phyloP scores from a whole-genome alignment of 2,888 invertebrate species.

The Drosophila picticornis region DNA sequence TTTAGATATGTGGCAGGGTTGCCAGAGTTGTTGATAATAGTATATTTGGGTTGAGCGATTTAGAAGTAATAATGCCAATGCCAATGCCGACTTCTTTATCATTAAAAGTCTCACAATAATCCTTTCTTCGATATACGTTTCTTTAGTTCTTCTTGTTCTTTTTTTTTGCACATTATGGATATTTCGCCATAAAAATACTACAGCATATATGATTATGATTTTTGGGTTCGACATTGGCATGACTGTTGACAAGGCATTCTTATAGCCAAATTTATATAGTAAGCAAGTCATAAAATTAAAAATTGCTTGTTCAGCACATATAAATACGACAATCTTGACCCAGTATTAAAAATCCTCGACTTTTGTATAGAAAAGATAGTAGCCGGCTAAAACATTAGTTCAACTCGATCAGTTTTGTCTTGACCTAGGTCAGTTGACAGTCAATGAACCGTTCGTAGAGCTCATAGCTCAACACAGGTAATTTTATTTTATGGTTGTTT shows the following conservation, averaged over 20 bases:
- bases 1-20: constrained; percentile 37
- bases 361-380: constrained; percentile 3
- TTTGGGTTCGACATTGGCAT: constrained; percentile 51
- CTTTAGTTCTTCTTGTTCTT: not conserved
- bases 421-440: constrained; percentile 58
- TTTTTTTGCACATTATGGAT: not conserved
- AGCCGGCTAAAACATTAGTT: constrained; percentile 31
- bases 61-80: not conserved
- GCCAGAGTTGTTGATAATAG: constrained; percentile 22
- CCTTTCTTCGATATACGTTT: not conserved
- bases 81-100: not conserved
- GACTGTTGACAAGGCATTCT: constrained; percentile 40
- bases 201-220: constrained; percentile 10
- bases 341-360: constrained; percentile 25
- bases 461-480: constrained; percentile 6
- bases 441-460: constrained; percentile 44
- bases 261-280: constrained; percentile 29
- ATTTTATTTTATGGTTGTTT: constrained; percentile 23
- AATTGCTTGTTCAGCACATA: constrained; percentile 8
- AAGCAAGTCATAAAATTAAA: constrained; percentile 17
- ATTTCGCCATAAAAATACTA: not conserved
- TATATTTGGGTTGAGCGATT: not conserved
- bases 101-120: not conserved
- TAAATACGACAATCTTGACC: constrained; percentile 43
- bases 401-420: constrained; percentile 33